Conservation (phyloP, 2,113 vertebrate genomes). For the Platysteira castanea region DNA sequence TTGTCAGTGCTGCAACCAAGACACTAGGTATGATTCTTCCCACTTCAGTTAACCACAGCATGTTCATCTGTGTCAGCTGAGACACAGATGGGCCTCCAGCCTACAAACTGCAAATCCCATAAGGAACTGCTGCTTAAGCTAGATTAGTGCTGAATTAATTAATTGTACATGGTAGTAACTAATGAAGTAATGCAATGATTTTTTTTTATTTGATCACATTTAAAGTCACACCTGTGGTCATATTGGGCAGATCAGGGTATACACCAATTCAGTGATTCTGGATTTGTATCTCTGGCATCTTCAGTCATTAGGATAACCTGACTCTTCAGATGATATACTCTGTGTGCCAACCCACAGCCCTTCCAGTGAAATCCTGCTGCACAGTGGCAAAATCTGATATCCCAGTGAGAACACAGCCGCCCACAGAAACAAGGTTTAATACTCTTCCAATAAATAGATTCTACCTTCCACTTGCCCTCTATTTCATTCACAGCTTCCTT, state of each 20-base stretch:
- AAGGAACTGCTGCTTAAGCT: background rate
- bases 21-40: background rate
- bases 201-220: background rate
- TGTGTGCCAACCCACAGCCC: too few relatives aligned
- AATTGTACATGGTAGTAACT: background rate
- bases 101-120: background rate
- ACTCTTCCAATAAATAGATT: background rate
- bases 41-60: background rate
- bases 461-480: background rate
- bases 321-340: background rate
- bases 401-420: background rate
- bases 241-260: rapidly evolving
- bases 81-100: background rate
- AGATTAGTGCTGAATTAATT: background rate
- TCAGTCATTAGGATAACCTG: background rate
- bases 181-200: background rate
- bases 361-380: background rate
- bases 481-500: background rate
- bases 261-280: rapidly evolving
- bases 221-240: background rate
- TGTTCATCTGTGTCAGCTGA: background rate
- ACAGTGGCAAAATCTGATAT: background rate
- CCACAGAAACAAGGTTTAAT: background rate
- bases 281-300: background rate
- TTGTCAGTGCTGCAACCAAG: background rate